phyloP scores from a whole-genome alignment of 2,113 vertebrate species.

The Mugil cephalus region DNA sequence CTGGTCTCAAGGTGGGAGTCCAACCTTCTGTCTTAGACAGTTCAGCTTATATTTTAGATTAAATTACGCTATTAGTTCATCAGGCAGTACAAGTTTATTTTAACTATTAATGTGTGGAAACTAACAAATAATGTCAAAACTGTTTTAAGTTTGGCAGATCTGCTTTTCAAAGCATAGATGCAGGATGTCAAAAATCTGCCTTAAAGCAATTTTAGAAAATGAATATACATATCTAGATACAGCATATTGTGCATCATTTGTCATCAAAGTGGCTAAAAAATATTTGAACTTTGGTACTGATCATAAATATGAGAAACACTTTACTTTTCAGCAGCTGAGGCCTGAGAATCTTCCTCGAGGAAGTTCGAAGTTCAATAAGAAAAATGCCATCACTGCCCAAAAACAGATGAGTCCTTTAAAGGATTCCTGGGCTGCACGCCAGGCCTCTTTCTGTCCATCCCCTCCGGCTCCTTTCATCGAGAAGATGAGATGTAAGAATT shows the following conservation, averaged over 20 bases:
- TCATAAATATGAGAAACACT: constrained; percentile 1
- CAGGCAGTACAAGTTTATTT: no score
- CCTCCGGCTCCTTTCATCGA: constrained; percentile 83
- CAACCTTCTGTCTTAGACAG: neutral
- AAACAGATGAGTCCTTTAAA: constrained; percentile 54
- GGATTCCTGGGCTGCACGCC: constrained; percentile 52
- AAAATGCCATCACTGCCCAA: constrained; percentile 22
- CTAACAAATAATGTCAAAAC: no score
- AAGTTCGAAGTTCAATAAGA: constrained; percentile 43
- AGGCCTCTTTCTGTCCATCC: constrained; percentile 43
- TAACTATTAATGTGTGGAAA: no score
- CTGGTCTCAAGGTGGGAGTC: constrained; percentile 34
- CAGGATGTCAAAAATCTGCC: no score
- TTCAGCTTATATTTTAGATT: neutral
- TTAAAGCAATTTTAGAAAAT: no score
- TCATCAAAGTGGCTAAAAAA: neutral
- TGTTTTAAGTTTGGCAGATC: no score
- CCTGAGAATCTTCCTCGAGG: constrained; percentile 19
- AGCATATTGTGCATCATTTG: neutral
- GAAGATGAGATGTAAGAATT: constrained; percentile 89
- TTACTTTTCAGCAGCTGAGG: constrained; percentile 25
- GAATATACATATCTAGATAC: neutral
- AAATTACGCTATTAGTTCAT: no score
- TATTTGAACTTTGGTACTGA: neutral
- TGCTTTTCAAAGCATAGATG: no score